Percentiles rank a stretch among this genome's conserved stretches.
Evolutionary conservation across 1,140 invertebrate genomes (phyloP).

Genomic region (Panagrolaimus sp.): DNA sequence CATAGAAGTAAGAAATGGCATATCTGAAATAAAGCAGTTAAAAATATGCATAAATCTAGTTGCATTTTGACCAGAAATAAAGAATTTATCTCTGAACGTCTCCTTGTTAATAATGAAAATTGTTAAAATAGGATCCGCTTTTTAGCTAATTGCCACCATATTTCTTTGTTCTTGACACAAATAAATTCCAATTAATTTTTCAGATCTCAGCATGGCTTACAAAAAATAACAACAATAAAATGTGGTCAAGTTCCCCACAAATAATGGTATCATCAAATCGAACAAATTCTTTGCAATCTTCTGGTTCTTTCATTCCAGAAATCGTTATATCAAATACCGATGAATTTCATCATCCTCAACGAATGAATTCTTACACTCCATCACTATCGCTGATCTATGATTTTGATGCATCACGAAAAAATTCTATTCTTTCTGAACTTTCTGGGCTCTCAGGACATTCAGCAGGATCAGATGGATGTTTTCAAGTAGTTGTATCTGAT

Average conservation of each 20-base stretch:
- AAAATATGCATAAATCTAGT: no score
- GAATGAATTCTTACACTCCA: background rate
- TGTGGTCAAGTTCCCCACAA: conserved; percentile 30
- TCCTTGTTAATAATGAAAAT: no score
- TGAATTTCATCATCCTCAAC: background rate
- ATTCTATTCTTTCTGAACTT: background rate
- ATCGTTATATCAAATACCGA: conserved; percentile 20
- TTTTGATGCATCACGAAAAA: background rate
- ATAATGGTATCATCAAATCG: conserved; percentile 16
- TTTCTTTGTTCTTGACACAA: no score
- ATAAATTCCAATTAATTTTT: background rate
- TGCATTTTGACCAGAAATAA: no score
- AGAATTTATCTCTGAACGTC: no score
- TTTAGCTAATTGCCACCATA: no score
- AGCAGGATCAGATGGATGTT: no score
- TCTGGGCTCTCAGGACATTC: background rate
- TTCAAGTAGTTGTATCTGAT: background rate
- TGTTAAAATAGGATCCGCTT: no score
- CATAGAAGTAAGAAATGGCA: no score
- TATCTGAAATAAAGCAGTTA: no score
- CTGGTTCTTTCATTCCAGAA: conserved; percentile 23
- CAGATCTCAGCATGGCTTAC: conserved; percentile 34
- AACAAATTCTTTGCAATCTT: conserved; percentile 31
- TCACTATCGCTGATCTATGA: background rate
- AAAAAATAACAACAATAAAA: conserved; percentile 18